Base-by-base conservation (phyloP, 2,797 vertebrate genomes). In the Rhynchotus rufescens region DNA sequence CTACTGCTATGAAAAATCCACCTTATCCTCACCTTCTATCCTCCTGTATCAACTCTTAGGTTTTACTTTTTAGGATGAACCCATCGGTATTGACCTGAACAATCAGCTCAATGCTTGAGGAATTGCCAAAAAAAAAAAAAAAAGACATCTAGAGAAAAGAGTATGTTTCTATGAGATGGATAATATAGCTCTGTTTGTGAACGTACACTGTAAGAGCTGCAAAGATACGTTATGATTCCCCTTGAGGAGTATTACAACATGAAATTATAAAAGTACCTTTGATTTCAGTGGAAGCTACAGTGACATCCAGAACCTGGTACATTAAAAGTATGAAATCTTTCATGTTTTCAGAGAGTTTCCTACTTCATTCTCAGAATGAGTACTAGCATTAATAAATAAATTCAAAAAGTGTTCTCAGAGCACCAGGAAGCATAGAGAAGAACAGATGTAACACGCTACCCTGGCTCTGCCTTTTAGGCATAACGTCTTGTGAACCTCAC, bases 361-460 rank as follows among this genome's bases (percentile, higher is more conserved):
- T 73, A 32, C 40, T 89, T 68, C 4, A 4, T 78, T 84, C 80
- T 59, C 75, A 86, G 77, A 87, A 85, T 54, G 59, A 54, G n/a
- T 81, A 44, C 23, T 14, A 73, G 64, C 54, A 59, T 65, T 84
- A 86, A 84, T 62, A 73, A 89, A 89, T 72, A 89, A 84, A 92
- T 89, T 44, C 14, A 71, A 75, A 83, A 51, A 42, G 19, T 80
- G 56, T 76, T 77, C 38, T 36, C 25, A 40, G 42, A n/a, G 16
- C 34, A 69, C 17, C 40, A 61, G 57, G 56, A 60, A 73, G 60
- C 56, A 56, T 1, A 72, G 26, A 68, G 40, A 84, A 79, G 26
- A 7, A 71, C 64, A 68, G 26, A 62, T 2, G 2, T 38, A 81
- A 81, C 28, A 22, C 0, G 0, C 15, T 78, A 8, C 12, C 5